Percentiles rank a stretch among this genome's conserved stretches.
Conservation (phyloP, 2,113 vertebrate species). For the Gavialis gangeticus region DNA sequence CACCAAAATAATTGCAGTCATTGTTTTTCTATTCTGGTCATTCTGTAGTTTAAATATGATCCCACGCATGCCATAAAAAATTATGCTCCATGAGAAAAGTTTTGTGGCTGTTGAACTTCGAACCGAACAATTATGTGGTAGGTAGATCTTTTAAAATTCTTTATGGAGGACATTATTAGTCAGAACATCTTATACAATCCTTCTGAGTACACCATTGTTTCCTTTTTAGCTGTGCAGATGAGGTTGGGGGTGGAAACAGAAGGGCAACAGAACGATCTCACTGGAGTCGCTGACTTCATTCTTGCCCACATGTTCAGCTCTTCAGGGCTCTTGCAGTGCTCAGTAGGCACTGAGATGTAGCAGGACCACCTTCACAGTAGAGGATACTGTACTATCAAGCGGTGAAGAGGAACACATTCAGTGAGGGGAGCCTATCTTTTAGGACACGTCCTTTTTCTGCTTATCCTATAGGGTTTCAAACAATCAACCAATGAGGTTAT, state of each 20-base stretch:
- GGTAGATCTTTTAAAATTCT: no score
- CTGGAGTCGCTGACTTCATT: not conserved
- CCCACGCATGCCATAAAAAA: not conserved
- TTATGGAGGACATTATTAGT: no score
- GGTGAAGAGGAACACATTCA: not conserved
- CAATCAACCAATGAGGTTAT: slow-evolving; percentile 59
- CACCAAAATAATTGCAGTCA: not conserved
- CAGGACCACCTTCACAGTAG: no score
- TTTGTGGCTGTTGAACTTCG: not conserved
- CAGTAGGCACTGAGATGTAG: not conserved
- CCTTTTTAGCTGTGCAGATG: no score
- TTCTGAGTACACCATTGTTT: no score
- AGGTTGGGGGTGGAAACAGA: no score
- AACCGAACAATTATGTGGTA: no score
- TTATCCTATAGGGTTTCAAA: slow-evolving; percentile 52
- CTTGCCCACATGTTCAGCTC: not conserved
- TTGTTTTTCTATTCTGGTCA: not conserved
- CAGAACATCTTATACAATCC: no score
- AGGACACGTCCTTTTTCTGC: not conserved
- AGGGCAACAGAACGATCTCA: no score
- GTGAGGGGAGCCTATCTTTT: not conserved
- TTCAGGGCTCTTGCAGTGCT: not conserved
- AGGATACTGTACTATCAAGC: not conserved
- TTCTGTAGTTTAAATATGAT: not conserved
- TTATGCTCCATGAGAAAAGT: not conserved